Conservation (phyloP, 2,888 invertebrate genomes). For the Parascotia fuliginaria region DNA sequence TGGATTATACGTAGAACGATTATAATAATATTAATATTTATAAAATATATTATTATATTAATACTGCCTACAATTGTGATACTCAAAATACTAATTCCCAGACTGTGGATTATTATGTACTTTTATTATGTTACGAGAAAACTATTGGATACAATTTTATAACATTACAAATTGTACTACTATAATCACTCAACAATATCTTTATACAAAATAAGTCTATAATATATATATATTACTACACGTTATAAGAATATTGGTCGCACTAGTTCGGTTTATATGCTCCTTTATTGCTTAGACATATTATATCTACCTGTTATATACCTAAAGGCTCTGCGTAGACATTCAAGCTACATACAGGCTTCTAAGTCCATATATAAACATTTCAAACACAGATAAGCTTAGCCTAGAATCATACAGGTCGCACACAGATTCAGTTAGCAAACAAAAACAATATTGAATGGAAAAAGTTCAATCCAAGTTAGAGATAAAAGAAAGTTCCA, state of each 20-base stretch:
- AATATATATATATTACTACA: constrained; percentile 16
- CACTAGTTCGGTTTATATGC: constrained; percentile 11
- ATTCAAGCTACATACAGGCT: no score
- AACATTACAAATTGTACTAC: constrained; percentile 48
- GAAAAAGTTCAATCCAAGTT: no score
- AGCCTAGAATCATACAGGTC: no score
- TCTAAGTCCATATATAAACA: no score
- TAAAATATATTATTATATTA: constrained; percentile 5
- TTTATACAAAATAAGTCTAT: constrained; percentile 28
- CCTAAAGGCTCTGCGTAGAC: neutral
- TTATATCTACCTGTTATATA: no score
- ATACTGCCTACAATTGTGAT: constrained; percentile 8
- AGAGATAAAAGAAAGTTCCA: no score
- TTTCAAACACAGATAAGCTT: no score
- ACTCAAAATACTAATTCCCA: neutral
- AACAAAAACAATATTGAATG: no score
- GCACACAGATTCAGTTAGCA: no score
- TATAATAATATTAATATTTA: neutral
- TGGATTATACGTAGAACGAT: neutral
- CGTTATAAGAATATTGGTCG: constrained; percentile 25
- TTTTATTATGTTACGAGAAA: constrained; percentile 9
- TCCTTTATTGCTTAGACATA: neutral
- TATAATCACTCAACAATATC: constrained; percentile 33
- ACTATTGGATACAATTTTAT: constrained; percentile 20
- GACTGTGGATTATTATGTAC: neutral